Conservation (phyloP, 2,888 invertebrate genomes). For the Lordiphosa andalusiaca region DNA sequence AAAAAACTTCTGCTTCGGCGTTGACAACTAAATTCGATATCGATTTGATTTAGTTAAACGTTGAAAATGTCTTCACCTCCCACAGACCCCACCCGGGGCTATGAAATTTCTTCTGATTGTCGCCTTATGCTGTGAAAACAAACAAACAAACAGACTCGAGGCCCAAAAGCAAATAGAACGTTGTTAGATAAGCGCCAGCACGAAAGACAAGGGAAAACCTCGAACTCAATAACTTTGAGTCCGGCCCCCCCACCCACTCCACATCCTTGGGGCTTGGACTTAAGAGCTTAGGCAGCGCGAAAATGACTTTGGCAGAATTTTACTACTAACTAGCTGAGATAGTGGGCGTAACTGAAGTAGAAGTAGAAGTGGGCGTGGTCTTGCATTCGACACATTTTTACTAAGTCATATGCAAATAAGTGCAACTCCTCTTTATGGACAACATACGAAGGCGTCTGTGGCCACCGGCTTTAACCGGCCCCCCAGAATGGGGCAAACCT, state of each 20-base stretch:
- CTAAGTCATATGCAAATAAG: conserved; percentile 33
- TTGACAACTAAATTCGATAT: conserved; percentile 73
- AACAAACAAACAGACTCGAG: conserved; percentile 47
- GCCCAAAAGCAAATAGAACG: conserved; percentile 44
- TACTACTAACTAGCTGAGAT: too few species aligned
- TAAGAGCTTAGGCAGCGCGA: conserved; percentile 2
- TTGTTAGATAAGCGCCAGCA: conserved; percentile 49
- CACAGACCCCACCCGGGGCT: conserved; percentile 31
- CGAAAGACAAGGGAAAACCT: conserved; percentile 8
- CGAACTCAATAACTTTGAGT: conserved; percentile 10
- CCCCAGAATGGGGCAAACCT: conserved; percentile 33
- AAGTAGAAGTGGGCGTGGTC: neutral
- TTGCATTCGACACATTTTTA: neutral
- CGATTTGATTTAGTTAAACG: conserved; percentile 75
- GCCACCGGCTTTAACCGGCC: conserved; percentile 50
- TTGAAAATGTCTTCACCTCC: conserved; percentile 33
- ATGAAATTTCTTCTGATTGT: conserved; percentile 64
- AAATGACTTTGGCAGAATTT: too few species aligned
- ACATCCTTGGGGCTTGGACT: conserved; percentile 5
- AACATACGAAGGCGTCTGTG: conserved; percentile 21
- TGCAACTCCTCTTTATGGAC: conserved; percentile 20
- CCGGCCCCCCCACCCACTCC: too few species aligned
- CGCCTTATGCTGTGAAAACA: conserved; percentile 68
- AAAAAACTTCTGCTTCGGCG: conserved; percentile 47
- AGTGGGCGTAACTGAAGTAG: neutral